Evolutionary conservation across 1,140 invertebrate species (phyloP), one percentile per base, ranked within the genome.

Genomic region (Coptotermes formosanus): DNA sequence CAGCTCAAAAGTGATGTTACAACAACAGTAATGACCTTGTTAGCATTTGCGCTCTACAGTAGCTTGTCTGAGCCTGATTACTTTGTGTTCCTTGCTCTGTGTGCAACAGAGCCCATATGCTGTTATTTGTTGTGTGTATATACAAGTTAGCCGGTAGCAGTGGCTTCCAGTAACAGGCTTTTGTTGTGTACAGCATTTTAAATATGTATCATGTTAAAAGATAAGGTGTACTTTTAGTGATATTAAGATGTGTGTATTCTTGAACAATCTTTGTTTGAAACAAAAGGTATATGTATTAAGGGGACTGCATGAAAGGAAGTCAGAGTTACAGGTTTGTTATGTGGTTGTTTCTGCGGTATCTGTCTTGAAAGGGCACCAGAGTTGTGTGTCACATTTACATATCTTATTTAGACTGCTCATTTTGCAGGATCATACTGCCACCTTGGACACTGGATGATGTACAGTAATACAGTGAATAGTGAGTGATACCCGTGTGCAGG

Each of bases 151-250:
- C 19, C 14, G 21, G 64, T 75, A 64, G 59, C 19, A 75, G 64
- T n/a, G 64, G 64, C 64, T 75, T 30, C 9, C 1, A 75, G n/a
- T 75, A 75, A 30, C n/a, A 75, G 14, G 64, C 64, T 75, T 75
- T 75, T 30, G 25, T 75, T 75, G 64, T 75, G 64, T 75, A 75
- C 64, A 75, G 64, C 25, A 75, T 30, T 75, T 75, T 75, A 75
- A 75, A 75, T 14, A n/a, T 75, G 59, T 8, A 23, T 64, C 1
- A 64, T 21, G 1, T 23, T 23, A 16, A 64, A 23, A 59, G 21
- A 59, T 4, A 64, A 21, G 1, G 1, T 0, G 0, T 21, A 64
- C 7, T 64, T 64, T 64, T 64, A 64, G 59, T 64, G 59, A 64
- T 23, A 64, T 64, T 64, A 64, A 64, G 25, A n/a, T 23, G 12